Base-by-base conservation (phyloP, 2,888 invertebrate genomes). In the Amphimallon solstitiale region DNA sequence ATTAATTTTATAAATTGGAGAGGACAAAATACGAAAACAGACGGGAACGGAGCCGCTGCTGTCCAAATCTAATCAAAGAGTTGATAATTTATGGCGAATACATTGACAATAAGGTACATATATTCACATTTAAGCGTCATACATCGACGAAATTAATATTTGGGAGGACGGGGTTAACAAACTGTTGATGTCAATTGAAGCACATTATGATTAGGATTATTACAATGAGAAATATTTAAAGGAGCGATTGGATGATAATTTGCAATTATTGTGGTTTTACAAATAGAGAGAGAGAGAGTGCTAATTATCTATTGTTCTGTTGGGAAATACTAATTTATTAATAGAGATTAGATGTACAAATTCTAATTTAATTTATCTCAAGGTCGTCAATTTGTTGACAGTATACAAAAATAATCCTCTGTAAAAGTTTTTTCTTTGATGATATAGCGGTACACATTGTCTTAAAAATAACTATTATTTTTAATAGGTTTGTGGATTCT, bases 91-190 rank as follows among this genome's bases (percentile, higher is more conserved):
- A 54, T 54, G 38, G 54, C 40, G 15, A 54, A 54, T 54, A 38
- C 38, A 54, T 54, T 54, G 52, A 40, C 54, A 14, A 40, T 19
- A 54, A 54, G 54, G 54, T 54, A 54, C 54, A 54, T 54, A 54
- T 12, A 38, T 54, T 54, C 21, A 54, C 17, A 40, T 38, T 54
- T 54, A 38, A 54, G 38, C 21, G 21, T n/a, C 17, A 19, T 21
- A n/a, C n/a, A 29, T 29, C 29, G 29, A 7, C 29, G 12, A 38
- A 54, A 54, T 54, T 54, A 38, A 54, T 54, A 54, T 54, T 54
- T 54, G 19, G 54, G 38, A 54, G 10, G 37, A 38, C 21, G 21
- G 40, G 54, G 54, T 54, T 40, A 54, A 54, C 38, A 54, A 54
- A 54, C 54, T 21, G 40, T 54, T 54, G 38, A 40, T 54, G 38